phyloP scores from a whole-genome alignment of 2,888 invertebrate species.

The Morpho helenor region DNA sequence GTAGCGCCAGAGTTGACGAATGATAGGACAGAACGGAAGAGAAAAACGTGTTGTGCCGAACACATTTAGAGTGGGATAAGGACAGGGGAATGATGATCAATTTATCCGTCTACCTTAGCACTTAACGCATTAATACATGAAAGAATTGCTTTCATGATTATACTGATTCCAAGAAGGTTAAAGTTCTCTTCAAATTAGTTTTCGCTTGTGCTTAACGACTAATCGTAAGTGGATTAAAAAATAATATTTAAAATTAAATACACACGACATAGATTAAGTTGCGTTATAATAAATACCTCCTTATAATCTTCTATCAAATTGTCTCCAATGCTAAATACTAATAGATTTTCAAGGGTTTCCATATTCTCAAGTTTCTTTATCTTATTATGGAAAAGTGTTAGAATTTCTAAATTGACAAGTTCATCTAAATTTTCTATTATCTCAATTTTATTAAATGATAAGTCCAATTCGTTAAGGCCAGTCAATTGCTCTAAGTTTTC shows the following conservation, averaged over 20 bases:
- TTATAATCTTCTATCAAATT: slow-evolving; percentile 86
- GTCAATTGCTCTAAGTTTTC: slow-evolving; percentile 88
- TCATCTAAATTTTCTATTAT: slow-evolving; percentile 89
- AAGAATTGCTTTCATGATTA: no score
- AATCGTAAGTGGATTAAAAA: no score
- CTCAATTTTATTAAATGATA: slow-evolving; percentile 93
- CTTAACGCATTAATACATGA: no score
- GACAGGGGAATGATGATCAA: no score
- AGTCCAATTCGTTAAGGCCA: slow-evolving; percentile 88
- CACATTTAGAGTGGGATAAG: no score
- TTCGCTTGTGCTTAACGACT: no score
- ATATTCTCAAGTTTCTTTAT: slow-evolving; percentile 88
- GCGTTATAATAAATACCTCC: slow-evolving; percentile 76
- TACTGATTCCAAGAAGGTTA: no score
- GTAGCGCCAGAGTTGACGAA: no score
- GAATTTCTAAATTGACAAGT: slow-evolving; percentile 85
- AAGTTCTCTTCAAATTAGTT: no score
- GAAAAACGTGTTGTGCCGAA: no score
- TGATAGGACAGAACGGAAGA: no score
- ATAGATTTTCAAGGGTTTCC: slow-evolving; percentile 83
- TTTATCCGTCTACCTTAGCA: no score
- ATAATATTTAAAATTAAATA: not conserved
- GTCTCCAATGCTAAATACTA: slow-evolving; percentile 92
- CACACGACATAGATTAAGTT: not conserved
- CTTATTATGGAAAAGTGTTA: slow-evolving; percentile 89